Conservation (phyloP, 2,113 vertebrate genomes). For the Chitala chitala region DNA sequence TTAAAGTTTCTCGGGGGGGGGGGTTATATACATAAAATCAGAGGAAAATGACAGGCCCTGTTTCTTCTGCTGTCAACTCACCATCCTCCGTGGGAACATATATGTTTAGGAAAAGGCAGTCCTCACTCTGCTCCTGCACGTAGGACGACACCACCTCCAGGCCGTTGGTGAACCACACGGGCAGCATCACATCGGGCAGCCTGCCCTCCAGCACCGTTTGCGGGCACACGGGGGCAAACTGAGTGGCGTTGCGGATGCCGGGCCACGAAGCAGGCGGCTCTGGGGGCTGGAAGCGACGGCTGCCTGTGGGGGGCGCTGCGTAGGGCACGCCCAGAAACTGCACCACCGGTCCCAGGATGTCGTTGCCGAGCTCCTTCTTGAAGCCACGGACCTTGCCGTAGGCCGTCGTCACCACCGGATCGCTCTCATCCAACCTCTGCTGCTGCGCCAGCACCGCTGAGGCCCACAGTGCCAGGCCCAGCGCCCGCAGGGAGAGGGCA, state of each 20-base stretch:
- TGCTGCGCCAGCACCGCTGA: too few relatives aligned
- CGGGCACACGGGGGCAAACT: conserved; percentile 93
- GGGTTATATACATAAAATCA: too few relatives aligned
- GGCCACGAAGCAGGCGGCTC: conserved; percentile 84
- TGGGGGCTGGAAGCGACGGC: conserved; percentile 90
- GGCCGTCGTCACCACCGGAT: conserved; percentile 83
- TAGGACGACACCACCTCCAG: conserved; percentile 92
- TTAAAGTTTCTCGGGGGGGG: conserved; percentile 44
- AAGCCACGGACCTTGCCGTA: conserved; percentile 87
- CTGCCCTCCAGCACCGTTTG: conserved; percentile 96
- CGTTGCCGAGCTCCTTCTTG: conserved; percentile 97
- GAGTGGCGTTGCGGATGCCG: conserved; percentile 86
- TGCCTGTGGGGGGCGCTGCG: conserved; percentile 86
- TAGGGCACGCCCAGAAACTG: conserved; percentile 96
- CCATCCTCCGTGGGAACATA: conserved; percentile 99
- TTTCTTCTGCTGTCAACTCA: conserved; percentile 77
- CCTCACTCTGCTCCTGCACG: conserved; percentile 97
- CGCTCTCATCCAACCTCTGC: conserved; percentile 86
- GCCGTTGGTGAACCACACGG: conserved; percentile 98
- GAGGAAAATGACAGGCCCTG: not conserved
- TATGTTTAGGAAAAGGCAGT: conserved; percentile 97
- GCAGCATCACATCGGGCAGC: conserved; percentile 96
- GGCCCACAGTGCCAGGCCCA: too few relatives aligned
- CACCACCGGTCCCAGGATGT: conserved; percentile 93
- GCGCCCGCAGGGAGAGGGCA: conserved; percentile 60